phyloP scores from a whole-genome alignment of 2,888 invertebrate genomes.

The Timema cristinae region DNA sequence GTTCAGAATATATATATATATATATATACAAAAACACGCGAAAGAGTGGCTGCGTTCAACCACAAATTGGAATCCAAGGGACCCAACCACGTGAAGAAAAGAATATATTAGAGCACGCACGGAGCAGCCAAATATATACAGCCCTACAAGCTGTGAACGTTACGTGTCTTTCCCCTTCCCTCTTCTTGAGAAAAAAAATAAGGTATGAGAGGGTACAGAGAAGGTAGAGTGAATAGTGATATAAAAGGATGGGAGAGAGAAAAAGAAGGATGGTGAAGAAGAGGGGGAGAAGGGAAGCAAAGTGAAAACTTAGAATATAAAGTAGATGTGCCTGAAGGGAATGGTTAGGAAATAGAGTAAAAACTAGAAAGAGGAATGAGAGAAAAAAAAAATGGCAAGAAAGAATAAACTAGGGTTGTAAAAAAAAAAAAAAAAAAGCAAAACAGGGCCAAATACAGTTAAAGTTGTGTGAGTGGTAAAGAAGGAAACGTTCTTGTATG shows the following conservation, averaged over 20 bases:
- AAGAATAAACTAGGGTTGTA: not conserved
- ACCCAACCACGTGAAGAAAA: too few relatives aligned
- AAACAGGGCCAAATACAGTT: not conserved
- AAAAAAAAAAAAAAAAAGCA: not conserved
- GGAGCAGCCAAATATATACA: too few relatives aligned
- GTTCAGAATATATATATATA: too few relatives aligned
- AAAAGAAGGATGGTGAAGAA: not conserved
- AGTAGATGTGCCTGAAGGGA: not conserved
- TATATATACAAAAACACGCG: not conserved
- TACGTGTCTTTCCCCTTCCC: too few relatives aligned
- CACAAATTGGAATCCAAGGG: too few relatives aligned
- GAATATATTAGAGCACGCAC: not conserved
- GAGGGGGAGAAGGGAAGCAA: not conserved
- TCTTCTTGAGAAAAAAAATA: too few relatives aligned
- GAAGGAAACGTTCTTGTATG: too few relatives aligned
- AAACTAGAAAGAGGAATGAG: not conserved
- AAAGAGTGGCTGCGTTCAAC: not conserved
- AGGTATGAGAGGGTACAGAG: too few relatives aligned
- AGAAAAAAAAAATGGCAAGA: not conserved
- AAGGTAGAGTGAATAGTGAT: too few relatives aligned
- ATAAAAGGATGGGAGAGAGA: too few relatives aligned
- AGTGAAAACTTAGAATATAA: constrained; percentile 1
- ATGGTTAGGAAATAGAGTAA: constrained; percentile 1
- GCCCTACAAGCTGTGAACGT: too few relatives aligned
- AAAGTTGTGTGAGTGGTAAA: not conserved